Conservation (phyloP, 2,113 vertebrate species). For the Trinectes maculatus region DNA sequence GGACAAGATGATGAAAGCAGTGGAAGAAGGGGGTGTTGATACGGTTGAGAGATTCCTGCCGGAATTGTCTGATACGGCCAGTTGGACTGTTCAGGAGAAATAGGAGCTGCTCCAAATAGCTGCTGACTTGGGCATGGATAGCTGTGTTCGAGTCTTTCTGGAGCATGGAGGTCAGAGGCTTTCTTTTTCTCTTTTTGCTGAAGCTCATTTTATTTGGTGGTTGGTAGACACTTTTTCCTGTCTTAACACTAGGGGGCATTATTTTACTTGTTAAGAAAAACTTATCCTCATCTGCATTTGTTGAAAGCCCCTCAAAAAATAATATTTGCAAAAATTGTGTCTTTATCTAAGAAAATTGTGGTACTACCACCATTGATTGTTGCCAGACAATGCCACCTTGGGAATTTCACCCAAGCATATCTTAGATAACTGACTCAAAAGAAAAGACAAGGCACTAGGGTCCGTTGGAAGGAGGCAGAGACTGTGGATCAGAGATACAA, state of each 20-base stretch:
- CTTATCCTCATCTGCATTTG: neutral
- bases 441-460: no score
- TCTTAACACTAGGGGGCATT: conserved; percentile 80
- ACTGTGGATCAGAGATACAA: no score
- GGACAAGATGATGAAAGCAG: conserved; percentile 98
- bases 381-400: no score
- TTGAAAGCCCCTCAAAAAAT: neutral
- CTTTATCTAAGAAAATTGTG: no score
- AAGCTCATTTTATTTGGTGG: neutral
- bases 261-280: conserved; percentile 12
- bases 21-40: conserved; percentile 95
- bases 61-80: conserved; percentile 94
- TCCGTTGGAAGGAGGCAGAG: no score
- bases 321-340: no score
- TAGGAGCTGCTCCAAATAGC: conserved; percentile 97
- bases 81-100: no score
- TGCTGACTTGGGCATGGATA: conserved; percentile 94
- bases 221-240: neutral
- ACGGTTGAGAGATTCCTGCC: conserved; percentile 96
- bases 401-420: no score
- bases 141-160: conserved; percentile 96
- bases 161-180: conserved; percentile 93
- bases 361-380: no score
- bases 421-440: no score
- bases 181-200: neutral